phyloP scores from a whole-genome alignment of 2,797 vertebrate genomes.

The Chaetodon trifasciatus region DNA sequence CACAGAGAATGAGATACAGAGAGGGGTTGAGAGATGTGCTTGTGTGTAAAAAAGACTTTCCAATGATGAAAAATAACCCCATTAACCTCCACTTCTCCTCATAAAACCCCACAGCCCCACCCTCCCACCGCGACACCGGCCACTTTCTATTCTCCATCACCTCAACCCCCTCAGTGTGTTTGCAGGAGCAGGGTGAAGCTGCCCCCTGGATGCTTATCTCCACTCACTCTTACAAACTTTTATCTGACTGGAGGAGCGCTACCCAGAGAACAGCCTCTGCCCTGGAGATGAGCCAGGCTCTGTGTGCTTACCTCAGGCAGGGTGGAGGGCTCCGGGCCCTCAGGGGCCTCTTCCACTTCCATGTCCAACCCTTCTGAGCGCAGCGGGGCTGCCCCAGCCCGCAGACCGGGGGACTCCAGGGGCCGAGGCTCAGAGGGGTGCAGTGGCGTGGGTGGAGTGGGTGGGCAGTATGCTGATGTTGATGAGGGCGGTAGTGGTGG shows the following conservation, averaged over 20 bases:
- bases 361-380: constrained; percentile 71
- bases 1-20: constrained; percentile 55
- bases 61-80: constrained; percentile 43
- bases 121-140: constrained; percentile 11
- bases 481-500: constrained; percentile 49
- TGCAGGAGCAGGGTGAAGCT: constrained; percentile 59
- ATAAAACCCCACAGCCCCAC: constrained; percentile 13
- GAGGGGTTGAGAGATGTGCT: constrained; percentile 57
- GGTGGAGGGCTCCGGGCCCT: constrained; percentile 72
- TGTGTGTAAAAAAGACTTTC: constrained; percentile 27
- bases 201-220: constrained; percentile 56
- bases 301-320: constrained; percentile 88
- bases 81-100: constrained; percentile 43
- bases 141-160: constrained; percentile 42
- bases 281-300: constrained; percentile 62
- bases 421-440: constrained; percentile 84
- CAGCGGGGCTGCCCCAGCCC: constrained; percentile 80
- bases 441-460: constrained; percentile 77
- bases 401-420: constrained; percentile 83
- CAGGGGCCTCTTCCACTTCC: constrained; percentile 77
- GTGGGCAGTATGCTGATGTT: constrained; percentile 72
- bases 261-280: constrained; percentile 67
- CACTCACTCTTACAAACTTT: constrained; percentile 53
- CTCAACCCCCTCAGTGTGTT: constrained; percentile 55
- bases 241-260: constrained; percentile 43